Base-by-base conservation (phyloP, 2,113 vertebrate genomes). In the Oncorhynchus kisutch region DNA sequence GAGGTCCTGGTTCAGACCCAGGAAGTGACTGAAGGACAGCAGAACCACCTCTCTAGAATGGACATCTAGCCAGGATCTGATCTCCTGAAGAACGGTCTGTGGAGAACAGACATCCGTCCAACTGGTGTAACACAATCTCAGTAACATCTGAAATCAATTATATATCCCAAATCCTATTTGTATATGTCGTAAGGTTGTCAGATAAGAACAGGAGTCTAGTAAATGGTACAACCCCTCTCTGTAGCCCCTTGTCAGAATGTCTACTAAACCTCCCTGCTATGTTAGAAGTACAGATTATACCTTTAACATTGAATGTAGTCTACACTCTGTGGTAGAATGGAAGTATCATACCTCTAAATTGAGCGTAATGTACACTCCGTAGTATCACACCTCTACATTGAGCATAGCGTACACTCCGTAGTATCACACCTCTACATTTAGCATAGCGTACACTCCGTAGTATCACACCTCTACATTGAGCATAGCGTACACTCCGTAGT, bases 11-110 rank as follows among this genome's bases (percentile, higher is more conserved):
- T 39, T 90, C 72, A 95, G 87, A 34, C 86, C 89, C 5, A 90
- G 90, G 83, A 94, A 93, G 82, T 93, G 92, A 65, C 93, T 95
- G 91, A 94, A 94, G 73, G 93, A 94, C 74, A 95, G 87, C 71
- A 95, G 91, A 48, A 94, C 85, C 60, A 94, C 89, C 70, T 95
- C 94, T 78, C 76, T 92, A 34, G 93, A 92, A 81, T 94, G 94
- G 64, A 76, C 54, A 2, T 93, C 92, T 87, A 95, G 79, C 94
- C 94, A 95, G 74, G 89, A 81, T 66, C 86, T 79, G 22, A 95
- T 93, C 88, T 94, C 93, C 76, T 74, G 80, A 3, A 95, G 89
- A 5, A 93, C 88, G 0, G 77, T 90, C 94, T 95, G 86, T 72
- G 72, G 22, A 72, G 16, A 64, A 78, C 72, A 81, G 27, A 67